These are phyloP conservation scores for Chrysomela aeneicollis DNA, from an alignment of 2,888 invertebrate genomes.

Conservation along the genomic window DNA sequence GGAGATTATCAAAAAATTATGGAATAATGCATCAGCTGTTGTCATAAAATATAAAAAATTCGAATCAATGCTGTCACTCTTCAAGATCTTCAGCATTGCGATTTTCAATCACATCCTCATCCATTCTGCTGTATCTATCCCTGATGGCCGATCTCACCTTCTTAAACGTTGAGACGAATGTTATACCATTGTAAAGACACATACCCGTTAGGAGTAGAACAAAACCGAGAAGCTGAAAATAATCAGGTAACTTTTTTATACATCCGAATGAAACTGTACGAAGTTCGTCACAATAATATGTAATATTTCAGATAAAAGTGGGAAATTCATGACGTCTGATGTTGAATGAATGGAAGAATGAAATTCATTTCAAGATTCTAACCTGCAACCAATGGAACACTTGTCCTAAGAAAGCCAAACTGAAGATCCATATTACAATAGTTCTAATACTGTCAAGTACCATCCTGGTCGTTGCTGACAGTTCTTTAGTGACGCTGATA, in stretches of 20 bases:
- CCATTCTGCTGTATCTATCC: constrained; percentile 46
- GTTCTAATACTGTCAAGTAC: constrained; percentile 67
- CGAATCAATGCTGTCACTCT: not conserved
- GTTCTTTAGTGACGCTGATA: constrained; percentile 86
- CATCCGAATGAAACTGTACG: no score
- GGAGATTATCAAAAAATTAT: no score
- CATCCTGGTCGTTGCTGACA: constrained; percentile 75
- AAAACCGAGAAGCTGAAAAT: constrained; percentile 76
- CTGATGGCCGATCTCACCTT: constrained; percentile 44
- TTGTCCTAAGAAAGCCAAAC: constrained; percentile 80
- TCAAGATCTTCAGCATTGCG: constrained; percentile 53
- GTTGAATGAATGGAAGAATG: no score
- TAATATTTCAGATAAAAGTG: no score
- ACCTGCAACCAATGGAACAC: constrained; percentile 79
- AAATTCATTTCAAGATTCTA: constrained; percentile 31
- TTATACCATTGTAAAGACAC: constrained; percentile 76
- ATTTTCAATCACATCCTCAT: constrained; percentile 56
- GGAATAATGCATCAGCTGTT: not conserved
- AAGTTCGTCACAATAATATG: no score
- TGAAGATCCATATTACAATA: constrained; percentile 88
- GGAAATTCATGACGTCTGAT: no score
- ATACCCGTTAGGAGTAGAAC: constrained; percentile 79
- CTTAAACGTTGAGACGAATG: constrained; percentile 47
- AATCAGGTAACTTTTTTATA: not conserved
- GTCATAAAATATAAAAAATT: no score